Evolutionary conservation across 2,888 invertebrate species (phyloP).

Genomic region (Troglohyphantes excavatus): DNA sequence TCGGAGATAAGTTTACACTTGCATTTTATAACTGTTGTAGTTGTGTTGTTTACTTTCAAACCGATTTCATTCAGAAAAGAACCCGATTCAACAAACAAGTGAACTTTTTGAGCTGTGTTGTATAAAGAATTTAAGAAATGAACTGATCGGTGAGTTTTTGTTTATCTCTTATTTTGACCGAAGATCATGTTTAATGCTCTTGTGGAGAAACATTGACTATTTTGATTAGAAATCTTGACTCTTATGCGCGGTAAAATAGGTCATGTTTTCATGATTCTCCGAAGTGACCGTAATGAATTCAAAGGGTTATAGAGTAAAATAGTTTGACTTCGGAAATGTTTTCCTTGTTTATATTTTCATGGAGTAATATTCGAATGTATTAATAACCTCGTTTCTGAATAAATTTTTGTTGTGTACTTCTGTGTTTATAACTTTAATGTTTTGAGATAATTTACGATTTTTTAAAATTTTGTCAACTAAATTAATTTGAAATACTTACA

Average conservation of each 20-base stretch:
- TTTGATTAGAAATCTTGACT: not conserved
- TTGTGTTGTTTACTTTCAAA: conserved; percentile 30
- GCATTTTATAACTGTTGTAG: not conserved
- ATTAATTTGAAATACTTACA: no score
- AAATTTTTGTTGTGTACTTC: not conserved
- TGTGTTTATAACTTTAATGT: no score
- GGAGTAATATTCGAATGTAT: not conserved
- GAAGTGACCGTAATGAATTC: conserved; percentile 32
- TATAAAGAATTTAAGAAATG: not conserved
- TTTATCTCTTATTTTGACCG: conserved; percentile 6
- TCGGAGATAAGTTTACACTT: not conserved
- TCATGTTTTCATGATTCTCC: conserved; percentile 37
- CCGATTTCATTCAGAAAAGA: not conserved
- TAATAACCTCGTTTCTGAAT: not conserved
- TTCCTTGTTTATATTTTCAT: not conserved
- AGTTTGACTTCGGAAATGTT: not conserved
- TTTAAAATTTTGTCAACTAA: no score
- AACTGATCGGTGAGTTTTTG: conserved; percentile 35
- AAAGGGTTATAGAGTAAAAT: not conserved
- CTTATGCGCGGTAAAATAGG: conserved; percentile 28
- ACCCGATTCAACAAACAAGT: not conserved
- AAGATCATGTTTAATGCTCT: not conserved
- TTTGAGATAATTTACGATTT: no score
- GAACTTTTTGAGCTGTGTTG: not conserved
- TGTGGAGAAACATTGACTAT: not conserved